A percentile compares a stretch with the other conserved stretches of the same genome.
phyloP scores from a whole-genome alignment of 64 coral and sea anemone genomes.

The Pachyseris speciosa region DNA sequence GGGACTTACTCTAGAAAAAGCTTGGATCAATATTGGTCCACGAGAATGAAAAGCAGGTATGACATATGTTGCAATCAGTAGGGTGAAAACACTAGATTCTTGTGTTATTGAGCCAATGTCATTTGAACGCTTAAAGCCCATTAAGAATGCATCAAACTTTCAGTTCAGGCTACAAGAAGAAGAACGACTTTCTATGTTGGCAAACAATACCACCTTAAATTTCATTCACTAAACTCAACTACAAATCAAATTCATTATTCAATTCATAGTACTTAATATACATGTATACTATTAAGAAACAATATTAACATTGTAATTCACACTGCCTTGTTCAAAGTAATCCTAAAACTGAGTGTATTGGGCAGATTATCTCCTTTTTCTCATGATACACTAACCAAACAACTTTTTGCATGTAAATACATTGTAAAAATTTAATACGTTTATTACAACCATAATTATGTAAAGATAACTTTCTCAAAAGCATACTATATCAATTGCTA shows the following conservation, averaged over 20 bases:
- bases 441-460: conserved; percentile 53
- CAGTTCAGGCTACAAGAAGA: conserved; percentile 48
- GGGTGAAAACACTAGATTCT: conserved; percentile 60
- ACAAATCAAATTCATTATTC: conserved; percentile 50
- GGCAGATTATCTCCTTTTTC: conserved; percentile 57
- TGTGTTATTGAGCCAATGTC: conserved; percentile 51
- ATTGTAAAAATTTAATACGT: conserved; percentile 54
- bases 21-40: conserved; percentile 62
- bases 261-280: conserved; percentile 42
- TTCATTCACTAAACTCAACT: conserved; percentile 29
- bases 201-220: conserved; percentile 44
- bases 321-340: conserved; percentile 38
- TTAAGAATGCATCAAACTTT: conserved; percentile 43
- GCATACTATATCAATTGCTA: conserved; percentile 54
- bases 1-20: conserved; percentile 44
- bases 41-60: conserved; percentile 53
- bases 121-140: conserved; percentile 46
- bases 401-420: conserved; percentile 57
- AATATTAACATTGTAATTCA: conserved; percentile 51
- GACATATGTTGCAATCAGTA: conserved; percentile 49
- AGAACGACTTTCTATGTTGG: conserved; percentile 33
- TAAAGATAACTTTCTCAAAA: conserved; percentile 61
- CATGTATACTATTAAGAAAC: conserved; percentile 52
- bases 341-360: conserved; percentile 47
- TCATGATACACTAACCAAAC: conserved; percentile 57